Percentiles rank a stretch among this genome's conserved stretches.
Evolutionary conservation across 2,113 vertebrate species (phyloP).

Genomic region (Passer montanus): DNA sequence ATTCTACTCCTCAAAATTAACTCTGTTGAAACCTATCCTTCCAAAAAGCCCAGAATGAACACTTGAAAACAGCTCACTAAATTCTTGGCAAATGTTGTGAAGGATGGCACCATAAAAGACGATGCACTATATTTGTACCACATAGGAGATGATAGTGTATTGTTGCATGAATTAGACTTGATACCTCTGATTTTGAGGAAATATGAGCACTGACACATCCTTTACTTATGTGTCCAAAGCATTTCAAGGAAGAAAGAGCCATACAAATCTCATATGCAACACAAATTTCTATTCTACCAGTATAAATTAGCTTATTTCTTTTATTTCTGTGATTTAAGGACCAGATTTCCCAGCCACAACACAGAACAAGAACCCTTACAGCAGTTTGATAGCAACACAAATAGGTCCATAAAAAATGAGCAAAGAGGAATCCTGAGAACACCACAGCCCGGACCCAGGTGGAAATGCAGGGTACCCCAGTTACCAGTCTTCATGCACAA

Average conservation of each 20-base stretch:
- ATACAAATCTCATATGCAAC: not conserved
- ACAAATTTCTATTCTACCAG: not conserved
- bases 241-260: not conserved
- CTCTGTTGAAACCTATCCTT: not conserved
- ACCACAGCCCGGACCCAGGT: not conserved
- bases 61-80: not conserved
- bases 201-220: not conserved
- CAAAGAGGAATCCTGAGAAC: not conserved
- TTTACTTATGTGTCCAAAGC: not conserved
- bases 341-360: not conserved
- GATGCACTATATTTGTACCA: not conserved
- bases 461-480: rapidly evolving
- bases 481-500: not conserved
- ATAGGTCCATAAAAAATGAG: not conserved
- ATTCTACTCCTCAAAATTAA: not conserved
- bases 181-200: not conserved
- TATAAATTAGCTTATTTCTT: rapidly evolving
- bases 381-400: not conserved
- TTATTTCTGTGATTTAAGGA: not conserved
- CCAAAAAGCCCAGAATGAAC: not conserved
- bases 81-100: not conserved
- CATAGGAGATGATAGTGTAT: not conserved
- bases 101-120: not conserved
- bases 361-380: not conserved
- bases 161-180: not conserved